Evolutionary conservation across 1,140 invertebrate species (phyloP).

Genomic region (Saccostrea glomerata): DNA sequence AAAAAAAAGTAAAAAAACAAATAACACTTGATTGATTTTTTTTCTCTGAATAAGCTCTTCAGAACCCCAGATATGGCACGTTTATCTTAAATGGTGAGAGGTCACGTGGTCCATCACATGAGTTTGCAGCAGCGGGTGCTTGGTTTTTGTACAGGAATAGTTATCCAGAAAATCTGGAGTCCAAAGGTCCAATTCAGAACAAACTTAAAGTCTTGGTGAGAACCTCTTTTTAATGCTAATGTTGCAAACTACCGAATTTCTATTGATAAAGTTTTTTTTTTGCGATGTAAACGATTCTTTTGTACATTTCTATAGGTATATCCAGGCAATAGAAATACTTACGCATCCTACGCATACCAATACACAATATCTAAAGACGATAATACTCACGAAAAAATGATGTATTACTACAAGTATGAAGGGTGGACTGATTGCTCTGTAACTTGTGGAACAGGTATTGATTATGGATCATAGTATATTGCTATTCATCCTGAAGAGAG

Average conservation of each 20-base stretch:
- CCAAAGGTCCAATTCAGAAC: slow-evolving; percentile 81
- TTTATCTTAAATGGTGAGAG: slow-evolving; percentile 63
- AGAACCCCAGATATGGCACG: slow-evolving; percentile 55
- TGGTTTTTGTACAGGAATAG: slow-evolving; percentile 79
- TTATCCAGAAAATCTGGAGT: slow-evolving; percentile 79
- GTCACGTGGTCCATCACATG: slow-evolving; percentile 43
- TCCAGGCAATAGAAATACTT: slow-evolving; percentile 52
- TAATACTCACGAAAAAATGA: slow-evolving; percentile 71
- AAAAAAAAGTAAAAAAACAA: too few species aligned
- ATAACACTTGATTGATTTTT: too few species aligned
- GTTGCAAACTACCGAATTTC: neutral
- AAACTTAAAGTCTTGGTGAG: slow-evolving; percentile 82
- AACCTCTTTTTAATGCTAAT: neutral
- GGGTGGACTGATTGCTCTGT: slow-evolving; percentile 82
- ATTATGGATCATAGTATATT: slow-evolving; percentile 48
- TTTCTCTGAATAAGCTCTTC: slow-evolving; percentile 53
- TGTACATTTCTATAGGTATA: slow-evolving; percentile 38
- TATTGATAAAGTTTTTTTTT: neutral
- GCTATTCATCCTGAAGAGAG: too few species aligned
- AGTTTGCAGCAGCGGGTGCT: slow-evolving; percentile 75
- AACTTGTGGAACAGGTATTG: slow-evolving; percentile 81
- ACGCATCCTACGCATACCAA: slow-evolving; percentile 51
- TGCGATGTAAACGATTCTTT: neutral
- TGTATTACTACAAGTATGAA: slow-evolving; percentile 81
- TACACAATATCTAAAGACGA: slow-evolving; percentile 63